phyloP scores from a whole-genome alignment of 1,140 invertebrate species.

The Nephila pilipes region DNA sequence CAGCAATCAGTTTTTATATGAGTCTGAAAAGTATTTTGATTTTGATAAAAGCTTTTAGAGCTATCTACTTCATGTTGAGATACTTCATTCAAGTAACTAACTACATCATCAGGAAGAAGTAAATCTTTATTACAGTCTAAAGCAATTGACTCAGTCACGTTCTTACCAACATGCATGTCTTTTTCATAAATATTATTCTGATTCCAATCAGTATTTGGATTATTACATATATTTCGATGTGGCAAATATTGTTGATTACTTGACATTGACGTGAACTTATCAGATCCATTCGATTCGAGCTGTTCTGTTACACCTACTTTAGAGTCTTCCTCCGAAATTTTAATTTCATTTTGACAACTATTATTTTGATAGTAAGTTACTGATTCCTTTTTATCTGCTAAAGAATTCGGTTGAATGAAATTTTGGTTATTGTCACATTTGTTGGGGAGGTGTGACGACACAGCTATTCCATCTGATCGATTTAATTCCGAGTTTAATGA shows the following conservation, averaged over 20 bases:
- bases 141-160: constrained; percentile 84
- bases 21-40: constrained; percentile 13
- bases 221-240: neutral
- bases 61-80: constrained; percentile 74
- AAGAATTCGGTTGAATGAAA: neutral
- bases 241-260: neutral
- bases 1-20: constrained; percentile 10
- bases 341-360: constrained; percentile 15
- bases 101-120: constrained; percentile 97
- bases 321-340: neutral
- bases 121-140: constrained; percentile 90
- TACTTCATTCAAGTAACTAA: constrained; percentile 94
- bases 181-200: constrained; percentile 52
- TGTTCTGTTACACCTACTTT: neutral
- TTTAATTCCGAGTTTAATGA: too few relatives aligned
- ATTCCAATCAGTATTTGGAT: constrained; percentile 45
- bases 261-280: neutral
- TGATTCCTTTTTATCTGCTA: neutral
- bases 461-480: neutral
- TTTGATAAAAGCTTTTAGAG: constrained; percentile 15
- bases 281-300: neutral
- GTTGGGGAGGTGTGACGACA: neutral
- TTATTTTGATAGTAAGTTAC: neutral
- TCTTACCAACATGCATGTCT: constrained; percentile 8
- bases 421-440: neutral